Evolutionary conservation across 1,140 invertebrate genomes (phyloP).

Genomic region (Cotesia typhae): DNA sequence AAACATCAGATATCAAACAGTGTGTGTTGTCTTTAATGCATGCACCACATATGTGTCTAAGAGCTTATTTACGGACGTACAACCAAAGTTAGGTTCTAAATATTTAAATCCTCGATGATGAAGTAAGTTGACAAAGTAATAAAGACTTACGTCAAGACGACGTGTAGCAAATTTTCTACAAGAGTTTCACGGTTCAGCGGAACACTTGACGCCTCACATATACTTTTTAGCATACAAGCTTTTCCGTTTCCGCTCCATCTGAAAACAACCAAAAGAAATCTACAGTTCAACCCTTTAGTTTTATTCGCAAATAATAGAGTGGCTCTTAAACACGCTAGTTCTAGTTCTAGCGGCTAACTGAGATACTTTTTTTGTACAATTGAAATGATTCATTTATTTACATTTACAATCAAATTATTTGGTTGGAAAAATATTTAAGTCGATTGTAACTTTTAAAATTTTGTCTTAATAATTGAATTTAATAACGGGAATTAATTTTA

Average conservation of each 20-base stretch:
- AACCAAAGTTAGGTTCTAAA: neutral
- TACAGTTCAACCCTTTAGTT: neutral
- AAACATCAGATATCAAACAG: neutral
- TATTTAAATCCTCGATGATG: neutral
- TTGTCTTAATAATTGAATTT: neutral
- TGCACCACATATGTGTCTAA: neutral
- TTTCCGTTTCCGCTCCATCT: slow-evolving; percentile 54
- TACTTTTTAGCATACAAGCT: slow-evolving; percentile 62
- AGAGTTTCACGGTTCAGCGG: slow-evolving; percentile 63
- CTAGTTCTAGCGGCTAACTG: no score
- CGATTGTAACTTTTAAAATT: neutral
- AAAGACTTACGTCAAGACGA: slow-evolving; percentile 63
- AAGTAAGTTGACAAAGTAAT: slow-evolving; percentile 26
- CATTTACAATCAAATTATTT: no score
- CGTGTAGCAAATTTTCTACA: slow-evolving; percentile 64
- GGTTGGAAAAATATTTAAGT: neutral
- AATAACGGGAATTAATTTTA: no score
- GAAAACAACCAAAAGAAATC: slow-evolving; percentile 40
- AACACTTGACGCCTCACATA: slow-evolving; percentile 63
- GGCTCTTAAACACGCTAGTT: no score
- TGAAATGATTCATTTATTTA: no score
- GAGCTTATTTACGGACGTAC: neutral
- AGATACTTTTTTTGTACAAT: no score
- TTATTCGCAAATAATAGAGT: neutral
- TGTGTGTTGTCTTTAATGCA: no score